Evolutionary conservation across 2,797 vertebrate species (phyloP).

Genomic region (Poeciliopsis presidionis): DNA sequence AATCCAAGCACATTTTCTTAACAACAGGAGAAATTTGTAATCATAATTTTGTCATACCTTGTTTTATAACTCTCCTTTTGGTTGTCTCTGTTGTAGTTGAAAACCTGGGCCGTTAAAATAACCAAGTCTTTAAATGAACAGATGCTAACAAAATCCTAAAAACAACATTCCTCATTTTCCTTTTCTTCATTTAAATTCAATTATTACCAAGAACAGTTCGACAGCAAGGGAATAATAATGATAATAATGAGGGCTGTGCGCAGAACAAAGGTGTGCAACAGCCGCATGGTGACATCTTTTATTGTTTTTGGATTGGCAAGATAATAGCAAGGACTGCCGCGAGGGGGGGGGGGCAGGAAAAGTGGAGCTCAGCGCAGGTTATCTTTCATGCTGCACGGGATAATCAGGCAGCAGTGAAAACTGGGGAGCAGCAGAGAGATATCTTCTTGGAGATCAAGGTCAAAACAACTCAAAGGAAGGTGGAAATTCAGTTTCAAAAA

Average conservation of each 20-base stretch:
- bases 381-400: constrained; percentile 79
- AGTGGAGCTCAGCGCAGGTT: constrained; percentile 73
- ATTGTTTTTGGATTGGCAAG: constrained; percentile 77
- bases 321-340: constrained; percentile 72
- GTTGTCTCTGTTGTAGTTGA: constrained; percentile 46
- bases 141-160: constrained; percentile 63
- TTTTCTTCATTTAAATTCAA: constrained; percentile 79
- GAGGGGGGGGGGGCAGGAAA: constrained; percentile 64
- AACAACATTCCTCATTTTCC: constrained; percentile 62
- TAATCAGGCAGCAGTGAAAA: constrained; percentile 77
- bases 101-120: constrained; percentile 68
- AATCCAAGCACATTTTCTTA: constrained; percentile 41
- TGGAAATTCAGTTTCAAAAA: constrained; percentile 81
- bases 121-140: constrained; percentile 65
- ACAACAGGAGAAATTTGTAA: constrained; percentile 58
- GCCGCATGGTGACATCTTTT: constrained; percentile 76
- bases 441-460: constrained; percentile 81
- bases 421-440: constrained; percentile 63
- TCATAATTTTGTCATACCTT: constrained; percentile 64
- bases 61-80: constrained; percentile 30
- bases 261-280: constrained; percentile 69
- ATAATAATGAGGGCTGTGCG: constrained; percentile 73
- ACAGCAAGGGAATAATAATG: constrained; percentile 74
- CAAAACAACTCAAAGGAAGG: constrained; percentile 82
- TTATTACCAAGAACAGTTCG: constrained; percentile 70